Conservation (phyloP, 1,140 invertebrate species). For the Plodia interpunctella region DNA sequence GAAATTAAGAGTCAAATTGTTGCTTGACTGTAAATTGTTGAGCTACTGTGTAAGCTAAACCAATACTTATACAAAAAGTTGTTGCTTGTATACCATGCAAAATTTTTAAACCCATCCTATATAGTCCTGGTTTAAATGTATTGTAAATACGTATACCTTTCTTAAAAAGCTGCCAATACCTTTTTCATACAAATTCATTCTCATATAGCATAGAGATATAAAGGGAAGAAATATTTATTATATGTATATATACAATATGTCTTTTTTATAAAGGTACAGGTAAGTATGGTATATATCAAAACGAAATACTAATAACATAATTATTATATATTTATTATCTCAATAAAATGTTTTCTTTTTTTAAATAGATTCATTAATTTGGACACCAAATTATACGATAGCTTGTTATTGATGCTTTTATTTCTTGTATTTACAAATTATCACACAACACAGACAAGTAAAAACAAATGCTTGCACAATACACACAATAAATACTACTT, state of each 20-base stretch:
- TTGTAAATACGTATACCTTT: too few species aligned
- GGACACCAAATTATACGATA: too few species aligned
- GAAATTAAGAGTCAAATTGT: conserved; percentile 37
- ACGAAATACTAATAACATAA: too few species aligned
- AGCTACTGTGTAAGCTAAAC: conserved; percentile 14
- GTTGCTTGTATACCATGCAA: not conserved
- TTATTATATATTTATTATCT: too few species aligned
- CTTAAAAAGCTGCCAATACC: too few species aligned
- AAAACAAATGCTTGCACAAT: not conserved
- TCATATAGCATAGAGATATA: not conserved
- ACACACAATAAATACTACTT: not conserved
- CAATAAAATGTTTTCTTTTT: too few species aligned
- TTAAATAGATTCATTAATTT: too few species aligned
- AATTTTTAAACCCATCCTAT: not conserved
- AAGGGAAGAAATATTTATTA: not conserved
- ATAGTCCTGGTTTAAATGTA: too few species aligned
- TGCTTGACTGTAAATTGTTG: conserved; percentile 39
- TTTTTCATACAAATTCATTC: not conserved
- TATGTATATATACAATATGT: too few species aligned
- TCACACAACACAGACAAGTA: not conserved
- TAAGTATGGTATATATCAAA: too few species aligned
- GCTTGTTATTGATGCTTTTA: too few species aligned
- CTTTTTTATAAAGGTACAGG: too few species aligned
- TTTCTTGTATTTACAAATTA: not conserved
- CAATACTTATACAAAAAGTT: conserved; percentile 12